Evolutionary conservation across 2,797 vertebrate genomes (phyloP).

Genomic region (Acrocephalus scirpaceus): DNA sequence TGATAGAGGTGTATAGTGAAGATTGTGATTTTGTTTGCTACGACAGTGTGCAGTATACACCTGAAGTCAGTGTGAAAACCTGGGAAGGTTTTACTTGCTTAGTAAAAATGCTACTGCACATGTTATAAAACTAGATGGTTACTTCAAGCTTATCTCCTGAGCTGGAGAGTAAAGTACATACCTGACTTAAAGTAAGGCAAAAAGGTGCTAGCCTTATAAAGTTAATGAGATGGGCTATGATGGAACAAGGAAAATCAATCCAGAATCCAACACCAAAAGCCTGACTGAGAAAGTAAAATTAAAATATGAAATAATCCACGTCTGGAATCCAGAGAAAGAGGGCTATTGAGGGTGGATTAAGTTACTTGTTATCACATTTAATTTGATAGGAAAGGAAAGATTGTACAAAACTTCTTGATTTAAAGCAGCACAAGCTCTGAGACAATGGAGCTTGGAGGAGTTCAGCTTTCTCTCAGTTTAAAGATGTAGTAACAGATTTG

Average conservation of each 20-base stretch:
- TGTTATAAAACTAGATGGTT: background rate
- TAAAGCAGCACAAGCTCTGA: background rate
- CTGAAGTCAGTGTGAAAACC: background rate
- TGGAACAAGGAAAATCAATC: background rate
- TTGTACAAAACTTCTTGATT: background rate
- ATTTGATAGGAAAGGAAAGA: background rate
- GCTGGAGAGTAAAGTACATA: background rate
- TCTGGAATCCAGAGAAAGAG: background rate
- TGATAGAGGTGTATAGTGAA: background rate
- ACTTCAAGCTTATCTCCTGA: background rate
- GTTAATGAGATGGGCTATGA: background rate
- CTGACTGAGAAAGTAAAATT: background rate
- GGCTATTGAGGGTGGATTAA: background rate
- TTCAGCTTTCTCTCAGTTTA: background rate
- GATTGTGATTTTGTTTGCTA: background rate
- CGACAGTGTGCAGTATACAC: rapidly evolving
- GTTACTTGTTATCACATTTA: background rate
- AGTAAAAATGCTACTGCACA: background rate
- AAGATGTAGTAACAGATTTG: background rate
- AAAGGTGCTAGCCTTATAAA: background rate
- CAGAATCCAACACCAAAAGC: background rate
- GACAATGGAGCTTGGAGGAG: background rate
- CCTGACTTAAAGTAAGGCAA: background rate
- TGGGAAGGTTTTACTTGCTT: background rate
- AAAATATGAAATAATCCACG: background rate